Conservation (phyloP, 2,797 vertebrate genomes). For the Periophthalmus magnuspinnatus region DNA sequence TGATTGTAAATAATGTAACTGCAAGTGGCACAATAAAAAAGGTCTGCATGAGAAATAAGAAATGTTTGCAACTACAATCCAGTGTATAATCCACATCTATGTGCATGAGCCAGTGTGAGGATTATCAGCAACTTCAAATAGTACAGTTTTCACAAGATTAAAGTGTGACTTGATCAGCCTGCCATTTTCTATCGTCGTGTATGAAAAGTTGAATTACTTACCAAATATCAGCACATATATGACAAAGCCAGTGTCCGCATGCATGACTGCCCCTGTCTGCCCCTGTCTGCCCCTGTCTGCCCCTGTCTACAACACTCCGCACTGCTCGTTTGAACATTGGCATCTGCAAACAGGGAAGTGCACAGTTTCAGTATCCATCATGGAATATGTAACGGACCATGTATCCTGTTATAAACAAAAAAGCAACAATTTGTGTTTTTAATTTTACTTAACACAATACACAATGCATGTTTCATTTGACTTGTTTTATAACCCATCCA, state of each 20-base stretch:
- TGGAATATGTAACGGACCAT: neutral
- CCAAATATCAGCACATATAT: conserved; percentile 58
- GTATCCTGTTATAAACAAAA: conserved; percentile 2
- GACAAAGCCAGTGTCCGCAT: conserved; percentile 40
- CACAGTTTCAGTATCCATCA: conserved; percentile 30
- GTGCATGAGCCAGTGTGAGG: neutral
- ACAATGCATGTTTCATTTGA: neutral
- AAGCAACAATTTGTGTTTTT: neutral
- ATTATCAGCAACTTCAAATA: neutral
- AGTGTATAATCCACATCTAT: neutral
- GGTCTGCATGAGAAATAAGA: neutral
- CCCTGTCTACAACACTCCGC: conserved; percentile 4
- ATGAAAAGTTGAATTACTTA: conserved; percentile 47
- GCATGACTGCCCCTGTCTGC: conserved; percentile 56
- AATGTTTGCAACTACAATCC: neutral
- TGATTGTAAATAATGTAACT: too few relatives aligned
- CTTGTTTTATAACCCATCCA: neutral
- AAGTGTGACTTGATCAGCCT: too few relatives aligned
- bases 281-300: neutral
- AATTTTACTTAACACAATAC: neutral
- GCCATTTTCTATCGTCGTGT: neutral
- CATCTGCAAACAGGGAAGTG: conserved; percentile 43
- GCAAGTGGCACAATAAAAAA: neutral
- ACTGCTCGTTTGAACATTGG: conserved; percentile 42
- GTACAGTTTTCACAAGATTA: neutral